Base-by-base conservation (phyloP, 2,888 invertebrate species). In the Baronia brevicornis region DNA sequence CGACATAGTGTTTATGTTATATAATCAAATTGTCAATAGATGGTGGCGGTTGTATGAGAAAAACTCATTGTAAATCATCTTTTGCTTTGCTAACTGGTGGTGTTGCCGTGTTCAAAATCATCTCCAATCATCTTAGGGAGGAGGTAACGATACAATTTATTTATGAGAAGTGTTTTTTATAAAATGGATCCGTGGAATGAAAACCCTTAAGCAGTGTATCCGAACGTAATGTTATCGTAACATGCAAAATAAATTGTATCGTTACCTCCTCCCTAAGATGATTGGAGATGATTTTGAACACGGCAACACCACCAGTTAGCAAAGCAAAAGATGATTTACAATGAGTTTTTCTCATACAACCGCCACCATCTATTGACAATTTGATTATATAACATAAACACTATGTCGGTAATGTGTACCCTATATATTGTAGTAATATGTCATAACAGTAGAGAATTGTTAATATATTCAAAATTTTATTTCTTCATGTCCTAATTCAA, bases 21-120 rank as follows among this genome's bases (percentile, higher is more conserved):
- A 20, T 33, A 42, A 39, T 43, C 27, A 46, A 48, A 56, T 71
- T 75, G 60, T 70, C 58, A 58, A 56, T 80, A 82, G 84, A 84
- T 84, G 84, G 84, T 84, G 84, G 80, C 72, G 77, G 84, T 80
- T 79, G 63, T 84, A 84, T 80, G 84, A 84, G 73, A 80, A 80
- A 80, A 73, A 80, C 70, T 80, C 79, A 78, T 77, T 77, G 60
- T 82, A 80, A 56, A 78, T 78, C 79, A 77, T 78, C 73, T 80
- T 80, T 80, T 80, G 80, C 80, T 82, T 82, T 82, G 73, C 79
- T 80, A 78, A 78, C 78, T 56, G 80, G 72, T 77, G 82, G 77
- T 61, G 80, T 71, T 56, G 61, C 58, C 60, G 66, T 53, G 54
- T 59, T 51, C 48, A 43, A 54, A 55, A 61, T 60, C 67, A 68